These are phyloP conservation scores for Malurus cyaneus DNA, from an alignment of 2,113 vertebrate genomes.

Conservation along the genomic window DNA sequence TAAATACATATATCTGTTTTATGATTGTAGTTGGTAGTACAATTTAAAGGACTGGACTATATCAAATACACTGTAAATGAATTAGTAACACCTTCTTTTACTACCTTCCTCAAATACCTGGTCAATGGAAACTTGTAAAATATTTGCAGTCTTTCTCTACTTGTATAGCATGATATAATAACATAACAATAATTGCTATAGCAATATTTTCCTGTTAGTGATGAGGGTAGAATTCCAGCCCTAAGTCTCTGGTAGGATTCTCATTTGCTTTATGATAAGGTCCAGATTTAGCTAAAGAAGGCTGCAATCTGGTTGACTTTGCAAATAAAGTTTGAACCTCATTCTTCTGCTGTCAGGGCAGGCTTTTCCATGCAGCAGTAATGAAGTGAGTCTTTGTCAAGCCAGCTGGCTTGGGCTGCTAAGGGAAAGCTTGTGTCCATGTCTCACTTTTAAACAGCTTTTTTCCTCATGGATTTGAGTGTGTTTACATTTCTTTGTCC, in stretches of 20 bases:
- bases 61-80: background rate
- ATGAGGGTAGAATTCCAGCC: background rate
- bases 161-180: background rate
- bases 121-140: background rate
- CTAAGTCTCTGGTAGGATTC: background rate
- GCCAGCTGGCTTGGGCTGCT: background rate
- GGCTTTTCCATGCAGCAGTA: background rate
- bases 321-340: background rate
- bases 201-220: background rate
- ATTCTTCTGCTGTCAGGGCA: background rate
- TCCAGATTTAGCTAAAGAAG: background rate
- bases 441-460: background rate
- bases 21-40: background rate
- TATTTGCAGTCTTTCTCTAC: background rate
- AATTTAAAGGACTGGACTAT: background rate
- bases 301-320: background rate
- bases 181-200: background rate
- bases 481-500: constrained; percentile 18
- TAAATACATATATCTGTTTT: background rate
- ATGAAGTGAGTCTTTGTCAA: background rate
- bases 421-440: background rate
- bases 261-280: background rate
- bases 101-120: background rate
- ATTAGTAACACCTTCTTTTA: background rate
- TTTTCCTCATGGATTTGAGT: background rate